Evolutionary conservation across 1,140 invertebrate species (phyloP), one percentile per base, ranked within the genome.

Genomic region (Cydia fagiglandana): DNA sequence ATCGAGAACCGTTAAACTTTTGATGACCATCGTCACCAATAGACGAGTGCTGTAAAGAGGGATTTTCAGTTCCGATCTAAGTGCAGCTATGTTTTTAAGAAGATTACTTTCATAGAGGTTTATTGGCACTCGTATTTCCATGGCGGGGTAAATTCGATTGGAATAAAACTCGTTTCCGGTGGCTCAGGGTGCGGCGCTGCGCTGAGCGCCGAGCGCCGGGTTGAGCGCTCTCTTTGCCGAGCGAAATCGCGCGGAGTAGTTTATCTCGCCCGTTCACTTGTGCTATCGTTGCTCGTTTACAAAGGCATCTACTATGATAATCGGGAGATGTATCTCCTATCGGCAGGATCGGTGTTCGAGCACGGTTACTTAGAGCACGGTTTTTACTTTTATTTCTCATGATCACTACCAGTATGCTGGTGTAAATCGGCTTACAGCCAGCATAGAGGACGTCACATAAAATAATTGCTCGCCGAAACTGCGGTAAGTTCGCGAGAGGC

Each of bases 221-320:
- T 80, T 89, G 89, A 91, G 87, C 89, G 86, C 84, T 92, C 89
- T 91, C 88, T 91, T 92, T 92, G 84, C 84, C 75, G 64, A 68
- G 84, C 80, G 84, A 88, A 90, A 90, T 89, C 88, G 89, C 78
- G 85, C 84, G 85, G 85, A 89, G 82, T 83, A 88, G 87, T 90
- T 89, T 90, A 91, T 89, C 88, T 90, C 83, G 77, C 84, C 86
- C 84, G 84, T 79, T 84, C 82, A 82, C 83, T 86, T 84, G 81
- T 80, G 76, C 79, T 80, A 81, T 78, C 78, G 77, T 75, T 79
- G 77, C 75, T 79, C 78, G 79, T 38, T 68, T 38, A 86, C 84
- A 88, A 86, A 89, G 81, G 84, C 81, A 86, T 86, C 84, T 86
- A 83, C 83, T 84, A 83, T 84, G 86, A 90, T 91, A 87, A 89